These are phyloP conservation scores for human (Homo sapiens) DNA, from an alignment of 2,113 vertebrate genomes.

Conservation along the genomic window GRCh38 chr3:136577001-136577500, in stretches of 20 bases:
- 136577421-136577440: not conserved
- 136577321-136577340: not conserved
- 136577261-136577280: not conserved
- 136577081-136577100: not conserved
- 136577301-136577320: not conserved
- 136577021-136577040: not conserved
- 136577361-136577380: not conserved
- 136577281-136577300: not conserved
- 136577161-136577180: not conserved
- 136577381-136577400: conserved; percentile 2
- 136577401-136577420: not conserved
- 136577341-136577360: not conserved
- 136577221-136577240: not conserved
- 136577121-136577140: not conserved
- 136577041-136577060: not conserved
- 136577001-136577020: not conserved
- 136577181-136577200: not conserved
- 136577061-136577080: not conserved
- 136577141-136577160: not conserved
- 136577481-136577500: not conserved
- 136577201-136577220: not conserved
- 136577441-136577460: not conserved
- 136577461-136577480: not conserved
- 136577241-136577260: not conserved
- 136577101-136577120: not conserved